Evolutionary conservation across 2,888 invertebrate species (phyloP), one percentile per base, ranked within the genome.

Genomic region (Euproctis similis): DNA sequence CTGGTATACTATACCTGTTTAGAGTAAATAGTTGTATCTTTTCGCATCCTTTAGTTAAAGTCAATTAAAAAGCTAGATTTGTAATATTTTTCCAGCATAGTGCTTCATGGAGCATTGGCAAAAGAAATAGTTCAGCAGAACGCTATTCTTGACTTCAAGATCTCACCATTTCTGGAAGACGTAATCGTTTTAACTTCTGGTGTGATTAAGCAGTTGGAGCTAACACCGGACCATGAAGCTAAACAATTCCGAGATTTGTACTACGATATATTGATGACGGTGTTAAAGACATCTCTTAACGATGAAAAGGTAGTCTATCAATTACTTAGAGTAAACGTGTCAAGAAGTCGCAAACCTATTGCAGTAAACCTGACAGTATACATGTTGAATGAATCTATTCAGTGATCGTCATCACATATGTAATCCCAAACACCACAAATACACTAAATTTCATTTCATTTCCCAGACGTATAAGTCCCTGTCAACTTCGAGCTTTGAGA

Each of bases 271-370:
- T 26, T 78, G 1, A 40, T 49, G 24, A 66, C 68, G 1, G 27
- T 81, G 14, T 34, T 84, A 26, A 36, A 43, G 14, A 82, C 84
- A 4, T 65, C 78, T 2, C 35, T 73, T 3, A 51, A 80, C 46
- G 78, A 82, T 21, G 42, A 67, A 19, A 85, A 78, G 75, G 85
- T 85, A 48, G n/a, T n/a, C n/a, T n/a, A n/a, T n/a, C n/a, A n/a
- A n/a, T n/a, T n/a, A n/a, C n/a, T n/a, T n/a, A n/a, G n/a, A n/a
- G n/a, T n/a, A n/a, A n/a, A n/a, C n/a, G n/a, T n/a, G n/a, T n/a
- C n/a, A n/a, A n/a, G n/a, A n/a, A n/a, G n/a, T n/a, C n/a, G n/a
- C n/a, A n/a, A n/a, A n/a, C n/a, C n/a, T n/a, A n/a, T n/a, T n/a
- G n/a, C n/a, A n/a, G n/a, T n/a, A n/a, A n/a, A n/a, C n/a, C n/a